Evolutionary conservation across 2,797 vertebrate genomes (phyloP).

Genomic region (Xenentodon cancila): DNA sequence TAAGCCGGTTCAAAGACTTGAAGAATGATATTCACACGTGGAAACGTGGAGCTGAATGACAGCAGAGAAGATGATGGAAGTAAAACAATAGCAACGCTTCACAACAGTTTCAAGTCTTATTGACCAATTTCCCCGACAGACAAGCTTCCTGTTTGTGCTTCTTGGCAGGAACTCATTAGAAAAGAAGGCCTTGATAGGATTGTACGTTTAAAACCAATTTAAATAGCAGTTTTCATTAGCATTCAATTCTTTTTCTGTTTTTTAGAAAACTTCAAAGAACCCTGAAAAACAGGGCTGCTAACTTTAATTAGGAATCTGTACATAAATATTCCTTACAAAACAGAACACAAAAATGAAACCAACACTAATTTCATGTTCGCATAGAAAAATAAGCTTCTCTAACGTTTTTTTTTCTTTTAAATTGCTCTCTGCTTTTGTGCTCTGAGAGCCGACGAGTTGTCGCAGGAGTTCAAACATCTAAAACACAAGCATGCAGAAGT

Average conservation of each 20-base stretch:
- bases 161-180: slow-evolving; percentile 66
- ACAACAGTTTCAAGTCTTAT: slow-evolving; percentile 65
- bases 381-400: slow-evolving; percentile 86
- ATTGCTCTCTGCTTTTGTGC: slow-evolving; percentile 32
- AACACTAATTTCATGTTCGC: slow-evolving; percentile 68
- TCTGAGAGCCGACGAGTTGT: slow-evolving; percentile 55
- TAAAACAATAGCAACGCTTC: slow-evolving; percentile 12
- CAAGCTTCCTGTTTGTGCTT: slow-evolving; percentile 73
- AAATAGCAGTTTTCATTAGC: slow-evolving; percentile 62
- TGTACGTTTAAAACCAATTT: slow-evolving; percentile 78
- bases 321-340: slow-evolving; percentile 86
- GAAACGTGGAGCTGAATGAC: slow-evolving; percentile 24
- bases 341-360: slow-evolving; percentile 65
- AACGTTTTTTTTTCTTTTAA: slow-evolving; percentile 26
- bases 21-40: slow-evolving; percentile 58
- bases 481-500: slow-evolving; percentile 84
- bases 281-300: slow-evolving; percentile 79
- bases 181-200: slow-evolving; percentile 79
- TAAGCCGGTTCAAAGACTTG: slow-evolving; percentile 53
- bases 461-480: slow-evolving; percentile 71
- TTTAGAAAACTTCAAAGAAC: slow-evolving; percentile 79
- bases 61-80: slow-evolving; percentile 21
- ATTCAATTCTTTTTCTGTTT: slow-evolving; percentile 64
- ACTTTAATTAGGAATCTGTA: slow-evolving; percentile 80
- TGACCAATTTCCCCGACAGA: slow-evolving; percentile 52